Evolutionary conservation across 2,888 invertebrate genomes (phyloP), one percentile per base, ranked within the genome.

Genomic region (Ectemnius continuus): DNA sequence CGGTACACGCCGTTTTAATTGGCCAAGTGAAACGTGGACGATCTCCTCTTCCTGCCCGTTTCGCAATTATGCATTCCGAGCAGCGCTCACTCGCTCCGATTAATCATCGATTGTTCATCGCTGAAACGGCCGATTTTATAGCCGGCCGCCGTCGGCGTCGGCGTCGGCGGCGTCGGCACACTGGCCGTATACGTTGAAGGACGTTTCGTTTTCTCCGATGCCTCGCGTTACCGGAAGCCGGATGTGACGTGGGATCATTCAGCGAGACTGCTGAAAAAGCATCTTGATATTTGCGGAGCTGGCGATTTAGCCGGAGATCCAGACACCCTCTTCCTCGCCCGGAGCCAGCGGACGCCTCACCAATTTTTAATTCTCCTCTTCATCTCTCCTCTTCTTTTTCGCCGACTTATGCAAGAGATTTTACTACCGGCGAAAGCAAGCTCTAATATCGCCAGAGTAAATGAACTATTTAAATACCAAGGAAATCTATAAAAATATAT

Each of bases 31-130:
- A 67, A 71, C 70, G 66, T 74, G 61, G 57, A 60, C 64, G 72
- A 78, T 78, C 76, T 66, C 76, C 58, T 52, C 52, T 80, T 79
- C 76, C 77, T 67, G 75, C 45, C 52, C 14, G 75, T 85, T 82
- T 86, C 70, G 76, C 76, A 75, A 82, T 80, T 77, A 79, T 63
- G 67, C 70, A 80, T 79, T 81, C 80, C 84, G 67, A 72, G 67
- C 67, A 75, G 79, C 59, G 69, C 70, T 78, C 70, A 78, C 77
- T 78, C 70, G 79, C 77, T 75, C 80, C 77, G 72, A 70, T 84
- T 78, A 81, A 79, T 82, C 80, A 77, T 82, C 82, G 78, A 85
- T 80, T 78, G 73, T 79, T 64, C 45, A 18, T 18, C 48, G 61
- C 69, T 72, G 23, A 23, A 65, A 68, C 70, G 60, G 65, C 23